phyloP scores from a whole-genome alignment of 2,888 invertebrate species.

The Cyaniris semiargus region DNA sequence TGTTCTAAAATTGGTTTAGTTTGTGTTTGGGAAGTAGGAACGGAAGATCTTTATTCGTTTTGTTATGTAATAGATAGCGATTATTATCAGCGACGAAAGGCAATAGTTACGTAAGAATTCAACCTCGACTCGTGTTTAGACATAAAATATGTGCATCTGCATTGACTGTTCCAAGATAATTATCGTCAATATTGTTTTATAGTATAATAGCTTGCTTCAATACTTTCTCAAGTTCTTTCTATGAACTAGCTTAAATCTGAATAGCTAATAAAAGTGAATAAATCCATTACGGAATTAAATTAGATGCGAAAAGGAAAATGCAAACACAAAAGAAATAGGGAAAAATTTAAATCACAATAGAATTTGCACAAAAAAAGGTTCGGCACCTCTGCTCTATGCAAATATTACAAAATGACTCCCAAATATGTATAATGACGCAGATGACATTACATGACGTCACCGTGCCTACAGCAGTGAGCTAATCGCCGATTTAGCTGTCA shows the following conservation, averaged over 20 bases:
- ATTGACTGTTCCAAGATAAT: constrained; percentile 1
- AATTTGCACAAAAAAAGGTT: not conserved
- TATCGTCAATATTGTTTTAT: not conserved
- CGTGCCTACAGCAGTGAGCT: not conserved
- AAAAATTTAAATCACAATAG: not conserved
- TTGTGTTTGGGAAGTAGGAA: too few relatives aligned
- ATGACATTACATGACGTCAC: not conserved
- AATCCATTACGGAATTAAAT: not conserved
- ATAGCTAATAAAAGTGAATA: too few relatives aligned
- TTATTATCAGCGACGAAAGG: not conserved
- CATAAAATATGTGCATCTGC: not conserved
- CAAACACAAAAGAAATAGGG: not conserved
- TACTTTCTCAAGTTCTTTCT: not conserved
- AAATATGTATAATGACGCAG: not conserved
- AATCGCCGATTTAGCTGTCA: not conserved
- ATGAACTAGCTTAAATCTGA: not conserved
- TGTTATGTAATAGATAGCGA: not conserved
- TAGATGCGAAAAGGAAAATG: not conserved
- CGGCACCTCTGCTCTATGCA: not conserved
- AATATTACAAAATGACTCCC: not conserved
- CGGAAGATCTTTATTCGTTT: not conserved
- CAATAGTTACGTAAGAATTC: not conserved
- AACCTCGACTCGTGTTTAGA: not conserved
- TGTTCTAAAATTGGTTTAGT: too few relatives aligned
- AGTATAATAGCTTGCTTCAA: not conserved